Evolutionary conservation across 1,140 invertebrate species (phyloP).

Genomic region (Paracyclopina nana): DNA sequence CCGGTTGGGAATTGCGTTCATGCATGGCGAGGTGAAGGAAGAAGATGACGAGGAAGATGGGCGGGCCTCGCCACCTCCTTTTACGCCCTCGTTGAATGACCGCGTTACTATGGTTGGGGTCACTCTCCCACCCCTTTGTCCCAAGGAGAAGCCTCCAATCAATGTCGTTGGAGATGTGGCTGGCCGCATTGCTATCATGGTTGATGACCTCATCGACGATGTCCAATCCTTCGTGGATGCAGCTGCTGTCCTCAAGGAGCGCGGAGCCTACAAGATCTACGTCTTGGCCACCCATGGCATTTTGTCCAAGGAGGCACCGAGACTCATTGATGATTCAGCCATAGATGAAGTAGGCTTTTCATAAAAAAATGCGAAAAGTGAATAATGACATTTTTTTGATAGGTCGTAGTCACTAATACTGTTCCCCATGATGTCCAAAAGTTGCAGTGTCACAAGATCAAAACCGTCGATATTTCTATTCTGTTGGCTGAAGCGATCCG

Average conservation of each 20-base stretch:
- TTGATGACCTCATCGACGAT: conserved; percentile 97
- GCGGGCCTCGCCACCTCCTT: conserved; percentile 12
- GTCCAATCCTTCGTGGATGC: conserved; percentile 87
- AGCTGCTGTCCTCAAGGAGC: conserved; percentile 84
- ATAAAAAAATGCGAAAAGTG: too few relatives aligned
- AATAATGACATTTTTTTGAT: too few relatives aligned
- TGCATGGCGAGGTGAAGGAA: conserved; percentile 36
- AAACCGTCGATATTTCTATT: conserved; percentile 88
- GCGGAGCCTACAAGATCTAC: conserved; percentile 98
- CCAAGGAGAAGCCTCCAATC: conserved; percentile 88
- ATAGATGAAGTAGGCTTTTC: conserved; percentile 99
- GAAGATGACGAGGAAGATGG: conserved; percentile 19
- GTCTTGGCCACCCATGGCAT: conserved; percentile 93
- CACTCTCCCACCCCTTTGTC: conserved; percentile 8
- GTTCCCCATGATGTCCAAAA: conserved; percentile 96
- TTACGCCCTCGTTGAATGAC: not conserved
- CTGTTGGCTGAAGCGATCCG: conserved; percentile 87
- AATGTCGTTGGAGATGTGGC: conserved; percentile 94
- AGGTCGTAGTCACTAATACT: conserved; percentile 98
- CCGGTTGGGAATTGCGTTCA: conserved; percentile 48
- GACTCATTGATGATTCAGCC: conserved; percentile 81
- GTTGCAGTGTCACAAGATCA: conserved; percentile 96
- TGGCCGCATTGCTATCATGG: conserved; percentile 94
- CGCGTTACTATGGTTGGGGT: not conserved
- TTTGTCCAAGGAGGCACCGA: conserved; percentile 83